Percentiles rank a stretch among this genome's conserved stretches.
Evolutionary conservation across 2,888 invertebrate species (phyloP).

Genomic region (Cyclophora punctaria): DNA sequence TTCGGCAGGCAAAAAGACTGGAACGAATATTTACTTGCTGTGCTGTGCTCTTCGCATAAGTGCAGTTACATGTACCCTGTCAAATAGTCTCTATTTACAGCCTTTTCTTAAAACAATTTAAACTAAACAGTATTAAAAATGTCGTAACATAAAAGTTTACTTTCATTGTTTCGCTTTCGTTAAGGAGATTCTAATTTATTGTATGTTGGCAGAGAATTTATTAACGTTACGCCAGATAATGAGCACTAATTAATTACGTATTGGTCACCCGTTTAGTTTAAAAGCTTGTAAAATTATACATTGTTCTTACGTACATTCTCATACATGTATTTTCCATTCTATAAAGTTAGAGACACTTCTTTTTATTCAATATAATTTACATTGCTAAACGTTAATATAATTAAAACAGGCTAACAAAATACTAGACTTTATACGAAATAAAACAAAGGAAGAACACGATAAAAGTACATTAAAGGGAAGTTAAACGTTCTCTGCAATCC

Average conservation of each 20-base stretch:
- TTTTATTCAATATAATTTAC: no score
- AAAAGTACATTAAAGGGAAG: not conserved
- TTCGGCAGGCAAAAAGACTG: constrained; percentile 39
- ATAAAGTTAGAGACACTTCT: no score
- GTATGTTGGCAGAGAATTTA: no score
- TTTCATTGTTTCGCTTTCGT: constrained; percentile 20
- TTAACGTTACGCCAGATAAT: no score
- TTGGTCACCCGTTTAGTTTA: no score
- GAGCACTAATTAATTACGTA: no score
- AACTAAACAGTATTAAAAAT: constrained; percentile 36
- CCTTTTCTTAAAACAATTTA: constrained; percentile 42
- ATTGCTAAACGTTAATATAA: no score
- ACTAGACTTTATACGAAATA: not conserved
- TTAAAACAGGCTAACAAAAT: no score
- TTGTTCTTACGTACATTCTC: no score
- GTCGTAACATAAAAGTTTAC: constrained; percentile 25
- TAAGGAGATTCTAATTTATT: not conserved
- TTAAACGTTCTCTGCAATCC: constrained; percentile 2
- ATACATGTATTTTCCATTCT: no score
- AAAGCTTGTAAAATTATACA: no score
- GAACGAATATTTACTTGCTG: constrained; percentile 20
- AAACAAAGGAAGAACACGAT: constrained; percentile 3
- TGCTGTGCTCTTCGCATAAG: constrained; percentile 54
- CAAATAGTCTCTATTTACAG: constrained; percentile 62
- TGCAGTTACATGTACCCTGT: constrained; percentile 65